phyloP scores from a whole-genome alignment of 1,140 invertebrate species.

The Ips typographus region DNA sequence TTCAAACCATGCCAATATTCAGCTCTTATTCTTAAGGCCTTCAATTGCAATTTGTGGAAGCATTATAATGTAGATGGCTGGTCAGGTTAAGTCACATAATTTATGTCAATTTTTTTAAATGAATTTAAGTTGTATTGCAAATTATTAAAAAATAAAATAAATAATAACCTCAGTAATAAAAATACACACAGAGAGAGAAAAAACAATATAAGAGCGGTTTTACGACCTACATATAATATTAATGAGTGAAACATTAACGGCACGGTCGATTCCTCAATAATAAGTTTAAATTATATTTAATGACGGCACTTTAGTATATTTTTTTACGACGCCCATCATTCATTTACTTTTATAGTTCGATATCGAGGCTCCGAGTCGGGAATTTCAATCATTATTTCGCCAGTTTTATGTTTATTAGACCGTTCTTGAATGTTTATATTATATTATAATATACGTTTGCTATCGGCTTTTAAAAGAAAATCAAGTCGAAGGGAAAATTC shows the following conservation, averaged over 20 bases:
- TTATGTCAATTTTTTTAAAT: too few relatives aligned
- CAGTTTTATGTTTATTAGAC: conserved; percentile 1
- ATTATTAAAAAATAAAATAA: too few relatives aligned
- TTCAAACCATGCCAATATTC: too few relatives aligned
- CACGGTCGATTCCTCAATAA: conserved; percentile 17
- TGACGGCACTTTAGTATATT: conserved; percentile 16
- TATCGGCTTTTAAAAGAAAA: not conserved
- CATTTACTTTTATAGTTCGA: conserved; percentile 11
- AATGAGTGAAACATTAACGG: conserved; percentile 11
- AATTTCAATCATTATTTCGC: conserved; percentile 6
- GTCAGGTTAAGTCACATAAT: too few relatives aligned
- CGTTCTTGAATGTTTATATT: not conserved
- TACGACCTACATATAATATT: not conserved
- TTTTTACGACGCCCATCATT: conserved; percentile 12
- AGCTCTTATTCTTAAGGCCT: too few relatives aligned
- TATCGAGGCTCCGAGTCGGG: not conserved
- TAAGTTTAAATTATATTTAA: conserved; percentile 24
- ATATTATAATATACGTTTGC: not conserved
- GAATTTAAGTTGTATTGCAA: too few relatives aligned
- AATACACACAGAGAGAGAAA: too few relatives aligned
- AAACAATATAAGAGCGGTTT: not conserved
- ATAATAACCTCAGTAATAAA: too few relatives aligned
- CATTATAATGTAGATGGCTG: too few relatives aligned
- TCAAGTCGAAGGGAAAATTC: not conserved
- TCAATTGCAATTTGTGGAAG: too few relatives aligned